Evolutionary conservation across 1,140 invertebrate genomes (phyloP).

Genomic region (Micrasema longulum): DNA sequence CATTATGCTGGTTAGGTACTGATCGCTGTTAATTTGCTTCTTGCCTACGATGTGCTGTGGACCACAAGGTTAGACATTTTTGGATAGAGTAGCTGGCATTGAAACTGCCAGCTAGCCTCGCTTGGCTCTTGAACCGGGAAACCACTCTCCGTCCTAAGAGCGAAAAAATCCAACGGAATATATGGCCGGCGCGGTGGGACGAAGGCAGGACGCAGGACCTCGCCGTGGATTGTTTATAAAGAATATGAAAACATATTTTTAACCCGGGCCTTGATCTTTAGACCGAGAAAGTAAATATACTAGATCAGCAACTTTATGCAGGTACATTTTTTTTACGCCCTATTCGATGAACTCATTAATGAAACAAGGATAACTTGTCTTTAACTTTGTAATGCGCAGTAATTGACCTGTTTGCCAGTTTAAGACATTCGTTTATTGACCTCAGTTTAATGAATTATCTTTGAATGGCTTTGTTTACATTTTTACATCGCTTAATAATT

Average conservation of each 20-base stretch:
- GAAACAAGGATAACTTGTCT: conserved; percentile 7
- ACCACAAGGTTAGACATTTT: conserved; percentile 25
- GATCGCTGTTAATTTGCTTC: conserved; percentile 20
- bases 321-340: conserved; percentile 1
- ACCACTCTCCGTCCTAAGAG: conserved; percentile 39
- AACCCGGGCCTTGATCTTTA: conserved; percentile 22
- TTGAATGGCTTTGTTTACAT: too few species aligned
- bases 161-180: conserved; percentile 23
- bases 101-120: conserved; percentile 49
- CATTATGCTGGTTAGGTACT: conserved; percentile 1
- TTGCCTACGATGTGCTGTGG: conserved; percentile 6
- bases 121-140: conserved; percentile 52
- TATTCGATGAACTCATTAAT: not conserved
- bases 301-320: too few species aligned
- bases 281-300: not conserved
- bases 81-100: conserved; percentile 41
- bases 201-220: conserved; percentile 1
- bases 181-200: conserved; percentile 22
- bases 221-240: not conserved
- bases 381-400: not conserved
- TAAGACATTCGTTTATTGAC: too few species aligned
- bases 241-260: not conserved
- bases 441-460: too few species aligned
- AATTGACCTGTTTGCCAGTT: too few species aligned
- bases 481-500: too few species aligned